These are phyloP conservation scores for Drosophila arawakana DNA, from an alignment of 1,140 invertebrate species.

Conservation along the genomic window DNA sequence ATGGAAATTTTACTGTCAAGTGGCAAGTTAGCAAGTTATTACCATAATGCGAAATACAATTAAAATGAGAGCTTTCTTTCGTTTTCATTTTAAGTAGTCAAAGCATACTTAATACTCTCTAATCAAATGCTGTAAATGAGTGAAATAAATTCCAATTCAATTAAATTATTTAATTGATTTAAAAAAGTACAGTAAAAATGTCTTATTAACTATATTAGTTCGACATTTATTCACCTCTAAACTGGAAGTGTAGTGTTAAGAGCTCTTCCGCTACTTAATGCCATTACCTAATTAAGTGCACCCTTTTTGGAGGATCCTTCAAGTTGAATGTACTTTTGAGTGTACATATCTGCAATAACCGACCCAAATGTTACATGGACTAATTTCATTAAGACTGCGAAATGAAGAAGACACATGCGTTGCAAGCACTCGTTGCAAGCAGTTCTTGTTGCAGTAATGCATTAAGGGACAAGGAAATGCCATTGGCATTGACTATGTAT, in stretches of 20 bases:
- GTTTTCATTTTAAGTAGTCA: no score
- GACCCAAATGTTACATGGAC: constrained; percentile 42
- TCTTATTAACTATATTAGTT: no score
- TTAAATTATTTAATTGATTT: no score
- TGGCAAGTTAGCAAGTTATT: constrained; percentile 40
- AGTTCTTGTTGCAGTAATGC: constrained; percentile 35
- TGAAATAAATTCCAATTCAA: no score
- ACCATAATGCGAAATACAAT: constrained; percentile 15
- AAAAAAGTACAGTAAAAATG: no score
- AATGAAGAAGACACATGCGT: constrained; percentile 41
- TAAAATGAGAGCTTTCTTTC: constrained; percentile 5
- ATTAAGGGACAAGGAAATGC: constrained; percentile 40
- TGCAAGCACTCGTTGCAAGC: constrained; percentile 21
- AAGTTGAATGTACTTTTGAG: not conserved
- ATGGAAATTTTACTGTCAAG: constrained; percentile 64
- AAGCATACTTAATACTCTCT: no score
- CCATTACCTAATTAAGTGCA: no score
- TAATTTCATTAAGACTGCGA: constrained; percentile 60
- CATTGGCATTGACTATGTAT: constrained; percentile 33
- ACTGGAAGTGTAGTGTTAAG: no score
- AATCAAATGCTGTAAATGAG: no score
- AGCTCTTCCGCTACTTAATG: no score
- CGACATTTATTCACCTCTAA: no score
- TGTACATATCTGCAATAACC: constrained; percentile 48
- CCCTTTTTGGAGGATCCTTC: no score